phyloP scores from a whole-genome alignment of 2,797 vertebrate genomes.

The Crenuchus spilurus region DNA sequence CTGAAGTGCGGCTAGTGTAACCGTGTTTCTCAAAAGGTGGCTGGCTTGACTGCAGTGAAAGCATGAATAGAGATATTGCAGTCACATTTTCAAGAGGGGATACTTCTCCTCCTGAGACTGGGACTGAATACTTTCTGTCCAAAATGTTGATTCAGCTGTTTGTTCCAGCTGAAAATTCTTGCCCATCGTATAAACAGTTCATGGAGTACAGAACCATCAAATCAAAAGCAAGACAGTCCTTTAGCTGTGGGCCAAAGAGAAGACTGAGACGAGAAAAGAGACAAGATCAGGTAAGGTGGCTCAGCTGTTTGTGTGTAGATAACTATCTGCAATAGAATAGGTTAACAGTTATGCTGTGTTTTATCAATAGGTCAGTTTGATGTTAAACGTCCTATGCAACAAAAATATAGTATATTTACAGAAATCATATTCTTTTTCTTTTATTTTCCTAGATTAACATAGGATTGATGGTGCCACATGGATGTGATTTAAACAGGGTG shows the following conservation, averaged over 20 bases:
- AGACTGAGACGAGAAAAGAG: constrained; percentile 13
- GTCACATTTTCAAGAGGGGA: too few species aligned
- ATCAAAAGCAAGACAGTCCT: constrained; percentile 46
- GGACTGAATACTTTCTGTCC: constrained; percentile 10
- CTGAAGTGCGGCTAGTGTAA: background rate
- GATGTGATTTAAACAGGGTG: constrained; percentile 38
- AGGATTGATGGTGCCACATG: constrained; percentile 16
- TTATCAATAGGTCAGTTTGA: background rate
- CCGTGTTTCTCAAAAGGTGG: too few species aligned
- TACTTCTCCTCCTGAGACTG: background rate
- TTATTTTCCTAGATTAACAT: constrained; percentile 28
- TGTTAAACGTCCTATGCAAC: background rate
- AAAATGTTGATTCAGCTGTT: constrained; percentile 17
- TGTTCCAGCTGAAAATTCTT: too few species aligned
- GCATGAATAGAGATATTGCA: too few species aligned
- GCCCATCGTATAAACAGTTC: constrained; percentile 46
- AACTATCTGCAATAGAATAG: background rate
- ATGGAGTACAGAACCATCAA: constrained; percentile 45
- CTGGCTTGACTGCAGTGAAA: too few species aligned
- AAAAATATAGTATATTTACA: background rate
- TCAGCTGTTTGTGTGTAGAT: background rate
- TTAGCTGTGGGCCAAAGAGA: constrained; percentile 44
- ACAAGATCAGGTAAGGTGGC: constrained; percentile 22
- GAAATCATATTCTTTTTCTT: constrained; percentile 2
- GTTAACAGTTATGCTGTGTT: background rate